Evolutionary conservation across 2,113 vertebrate genomes (phyloP).

Genomic region (Geococcyx californianus): DNA sequence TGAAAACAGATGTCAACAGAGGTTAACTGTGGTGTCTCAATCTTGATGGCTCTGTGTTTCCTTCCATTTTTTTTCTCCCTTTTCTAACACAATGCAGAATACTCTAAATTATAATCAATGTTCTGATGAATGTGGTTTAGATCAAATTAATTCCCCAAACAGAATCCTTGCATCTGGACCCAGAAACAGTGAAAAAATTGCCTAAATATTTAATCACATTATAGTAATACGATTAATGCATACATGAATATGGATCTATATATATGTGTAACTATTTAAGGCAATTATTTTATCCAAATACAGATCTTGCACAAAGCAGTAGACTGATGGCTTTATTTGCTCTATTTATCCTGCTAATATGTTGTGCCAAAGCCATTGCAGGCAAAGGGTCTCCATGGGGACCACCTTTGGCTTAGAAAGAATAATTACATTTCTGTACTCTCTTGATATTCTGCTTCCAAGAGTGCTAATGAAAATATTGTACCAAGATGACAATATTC

Average conservation of each 20-base stretch:
- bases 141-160: background rate
- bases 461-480: background rate
- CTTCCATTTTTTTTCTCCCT: background rate
- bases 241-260: background rate
- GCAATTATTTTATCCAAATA: background rate
- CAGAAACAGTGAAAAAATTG: background rate
- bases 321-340: background rate
- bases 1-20: background rate
- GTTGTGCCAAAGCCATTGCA: background rate
- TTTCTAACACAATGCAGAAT: background rate
- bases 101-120: background rate
- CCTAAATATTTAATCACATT: background rate
- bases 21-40: background rate
- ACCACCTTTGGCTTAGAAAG: background rate
- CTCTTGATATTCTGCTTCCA: background rate
- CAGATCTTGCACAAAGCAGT: background rate
- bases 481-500: background rate
- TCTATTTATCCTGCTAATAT: background rate
- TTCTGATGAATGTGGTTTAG: background rate
- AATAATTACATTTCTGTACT: background rate
- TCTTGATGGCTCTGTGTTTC: background rate
- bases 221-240: background rate
- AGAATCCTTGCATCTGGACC: background rate
- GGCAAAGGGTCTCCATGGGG: background rate
- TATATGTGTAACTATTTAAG: background rate